Percentiles rank a stretch among this genome's conserved stretches.
These are phyloP conservation scores for Pterocles burchelli DNA, from an alignment of 2,113 vertebrate species.

Conservation along the genomic window DNA sequence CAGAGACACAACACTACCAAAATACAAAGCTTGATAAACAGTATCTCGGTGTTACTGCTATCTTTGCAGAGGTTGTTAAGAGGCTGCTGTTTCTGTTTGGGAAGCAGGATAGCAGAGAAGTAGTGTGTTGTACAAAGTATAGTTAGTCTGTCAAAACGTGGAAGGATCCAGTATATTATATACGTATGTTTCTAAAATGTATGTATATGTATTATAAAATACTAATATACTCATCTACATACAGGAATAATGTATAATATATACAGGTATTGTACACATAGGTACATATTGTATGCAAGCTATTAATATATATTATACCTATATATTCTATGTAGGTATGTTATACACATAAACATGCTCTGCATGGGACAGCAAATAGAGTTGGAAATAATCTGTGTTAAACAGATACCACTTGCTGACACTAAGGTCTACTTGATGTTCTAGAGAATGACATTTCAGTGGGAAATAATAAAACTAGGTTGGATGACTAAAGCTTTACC, in stretches of 20 bases:
- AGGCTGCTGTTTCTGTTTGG: not conserved
- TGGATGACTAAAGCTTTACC: constrained; percentile 73
- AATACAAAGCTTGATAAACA: not conserved
- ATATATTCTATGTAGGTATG: not conserved
- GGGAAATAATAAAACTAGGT: not conserved
- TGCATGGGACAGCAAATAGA: not conserved
- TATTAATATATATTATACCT: not conserved
- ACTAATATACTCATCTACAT: not conserved
- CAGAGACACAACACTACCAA: not conserved
- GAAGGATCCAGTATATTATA: not conserved
- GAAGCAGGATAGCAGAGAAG: not conserved
- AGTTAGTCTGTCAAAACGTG: not conserved
- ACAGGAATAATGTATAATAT: not conserved
- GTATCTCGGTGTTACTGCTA: not conserved
- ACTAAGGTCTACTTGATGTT: not conserved
- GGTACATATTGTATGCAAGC: not conserved
- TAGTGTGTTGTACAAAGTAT: not conserved
- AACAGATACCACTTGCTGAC: not conserved
- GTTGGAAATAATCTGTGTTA: not conserved
- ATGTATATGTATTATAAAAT: not conserved
- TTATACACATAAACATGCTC: not conserved
- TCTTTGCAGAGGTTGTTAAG: rapidly evolving
- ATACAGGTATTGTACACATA: not conserved
- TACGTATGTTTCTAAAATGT: not conserved
- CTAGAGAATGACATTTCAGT: not conserved